Evolutionary conservation across 1,140 invertebrate genomes (phyloP).

Genomic region (Chymomyza costata): DNA sequence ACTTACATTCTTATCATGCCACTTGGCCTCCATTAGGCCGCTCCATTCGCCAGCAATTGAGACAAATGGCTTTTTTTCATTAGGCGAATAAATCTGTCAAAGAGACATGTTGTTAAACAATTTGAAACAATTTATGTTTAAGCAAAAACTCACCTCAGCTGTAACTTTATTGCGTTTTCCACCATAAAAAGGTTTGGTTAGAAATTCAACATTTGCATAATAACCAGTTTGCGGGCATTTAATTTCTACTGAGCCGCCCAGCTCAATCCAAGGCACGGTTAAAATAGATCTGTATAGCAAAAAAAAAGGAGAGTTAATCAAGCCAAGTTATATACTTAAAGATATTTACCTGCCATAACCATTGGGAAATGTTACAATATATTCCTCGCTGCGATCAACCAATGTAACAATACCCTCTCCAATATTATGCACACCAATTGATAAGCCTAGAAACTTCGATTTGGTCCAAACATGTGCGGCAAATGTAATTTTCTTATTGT

Average conservation of each 20-base stretch:
- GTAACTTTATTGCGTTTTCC: slow-evolving; percentile 94
- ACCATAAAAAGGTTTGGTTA: slow-evolving; percentile 98
- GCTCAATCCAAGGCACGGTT: slow-evolving; percentile 97
- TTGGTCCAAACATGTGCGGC: slow-evolving; percentile 98
- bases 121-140: slow-evolving; percentile 26
- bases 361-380: slow-evolving; percentile 95
- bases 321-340: no score
- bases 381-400: slow-evolving; percentile 91
- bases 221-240: slow-evolving; percentile 93
- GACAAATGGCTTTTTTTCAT: slow-evolving; percentile 92
- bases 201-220: slow-evolving; percentile 91
- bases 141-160: slow-evolving; percentile 81
- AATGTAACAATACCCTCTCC: slow-evolving; percentile 89
- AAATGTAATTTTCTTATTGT: slow-evolving; percentile 91
- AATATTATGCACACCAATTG: slow-evolving; percentile 93
- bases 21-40: slow-evolving; percentile 92
- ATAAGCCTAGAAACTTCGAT: slow-evolving; percentile 97
- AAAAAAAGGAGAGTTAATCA: slow-evolving; percentile 5
- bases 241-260: slow-evolving; percentile 92
- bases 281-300: slow-evolving; percentile 87
- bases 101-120: background rate
- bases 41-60: slow-evolving; percentile 95
- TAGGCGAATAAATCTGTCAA: slow-evolving; percentile 78
- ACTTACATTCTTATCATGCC: slow-evolving; percentile 83
- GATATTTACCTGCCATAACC: slow-evolving; percentile 89